Evolutionary conservation across 2,797 vertebrate species (phyloP).

Genomic region (Anas acuta): DNA sequence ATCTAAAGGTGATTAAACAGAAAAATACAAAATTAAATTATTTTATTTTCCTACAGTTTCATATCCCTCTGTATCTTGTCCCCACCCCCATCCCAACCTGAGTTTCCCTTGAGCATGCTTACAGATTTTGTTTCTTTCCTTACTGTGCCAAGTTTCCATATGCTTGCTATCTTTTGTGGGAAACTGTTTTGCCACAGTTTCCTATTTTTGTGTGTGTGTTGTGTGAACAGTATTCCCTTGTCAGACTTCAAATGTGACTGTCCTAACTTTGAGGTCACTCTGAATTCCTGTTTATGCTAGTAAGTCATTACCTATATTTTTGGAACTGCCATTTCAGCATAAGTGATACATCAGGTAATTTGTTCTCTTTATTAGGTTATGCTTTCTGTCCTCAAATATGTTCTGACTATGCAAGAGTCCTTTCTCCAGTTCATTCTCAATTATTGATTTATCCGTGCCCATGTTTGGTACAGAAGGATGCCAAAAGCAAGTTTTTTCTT

Average conservation of each 20-base stretch:
- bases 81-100: neutral
- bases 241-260: neutral
- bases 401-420: neutral
- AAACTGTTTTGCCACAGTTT: constrained; percentile 23
- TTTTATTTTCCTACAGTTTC: neutral
- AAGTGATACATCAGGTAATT: neutral
- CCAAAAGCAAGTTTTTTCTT: neutral
- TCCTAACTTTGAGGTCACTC: constrained; percentile 3
- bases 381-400: neutral
- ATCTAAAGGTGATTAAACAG: neutral
- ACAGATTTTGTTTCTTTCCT: constrained; percentile 5
- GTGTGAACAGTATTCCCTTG: constrained; percentile 9
- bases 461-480: neutral
- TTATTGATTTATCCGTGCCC: neutral
- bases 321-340: neutral
- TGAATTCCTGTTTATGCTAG: neutral
- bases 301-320: neutral
- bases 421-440: neutral
- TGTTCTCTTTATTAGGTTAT: neutral
- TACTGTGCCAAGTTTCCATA: constrained; percentile 47
- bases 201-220: neutral
- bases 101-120: neutral
- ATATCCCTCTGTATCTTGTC: neutral
- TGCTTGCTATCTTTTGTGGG: constrained; percentile 43
- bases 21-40: neutral